Evolutionary conservation across 2,888 invertebrate species (phyloP).

Genomic region (Rhodophaea formosa): DNA sequence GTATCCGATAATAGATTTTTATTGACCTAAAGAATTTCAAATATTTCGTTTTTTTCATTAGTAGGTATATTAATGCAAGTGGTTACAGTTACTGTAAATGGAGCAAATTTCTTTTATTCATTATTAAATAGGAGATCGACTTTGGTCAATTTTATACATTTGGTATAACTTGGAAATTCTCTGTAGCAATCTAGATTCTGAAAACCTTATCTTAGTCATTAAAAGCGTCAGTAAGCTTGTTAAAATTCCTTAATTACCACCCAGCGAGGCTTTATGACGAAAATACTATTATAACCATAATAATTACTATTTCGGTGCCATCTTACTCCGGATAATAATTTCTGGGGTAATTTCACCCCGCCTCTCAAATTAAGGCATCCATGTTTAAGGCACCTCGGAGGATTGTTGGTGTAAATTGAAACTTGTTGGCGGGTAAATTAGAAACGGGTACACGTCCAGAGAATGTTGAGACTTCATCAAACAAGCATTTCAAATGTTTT

Average conservation of each 20-base stretch:
- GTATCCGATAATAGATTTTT: too few species aligned
- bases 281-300: constrained; percentile 5
- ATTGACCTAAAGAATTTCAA: too few species aligned
- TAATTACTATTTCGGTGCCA: constrained; percentile 9
- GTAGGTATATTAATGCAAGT: too few species aligned
- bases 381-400: constrained; percentile 12
- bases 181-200: background rate
- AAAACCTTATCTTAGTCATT: background rate
- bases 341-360: constrained; percentile 10
- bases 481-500: background rate
- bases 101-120: too few species aligned
- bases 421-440: constrained; percentile 14
- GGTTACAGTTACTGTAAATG: too few species aligned
- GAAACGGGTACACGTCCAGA: background rate
- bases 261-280: background rate
- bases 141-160: background rate
- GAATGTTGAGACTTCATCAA: background rate
- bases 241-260: background rate
- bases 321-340: constrained; percentile 11
- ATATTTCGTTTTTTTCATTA: too few species aligned
- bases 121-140: too few species aligned
- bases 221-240: background rate
- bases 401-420: constrained; percentile 17
- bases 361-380: constrained; percentile 14
- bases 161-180: background rate